Evolutionary conservation across 2,113 vertebrate species (phyloP).

Genomic region (Alces alces): DNA sequence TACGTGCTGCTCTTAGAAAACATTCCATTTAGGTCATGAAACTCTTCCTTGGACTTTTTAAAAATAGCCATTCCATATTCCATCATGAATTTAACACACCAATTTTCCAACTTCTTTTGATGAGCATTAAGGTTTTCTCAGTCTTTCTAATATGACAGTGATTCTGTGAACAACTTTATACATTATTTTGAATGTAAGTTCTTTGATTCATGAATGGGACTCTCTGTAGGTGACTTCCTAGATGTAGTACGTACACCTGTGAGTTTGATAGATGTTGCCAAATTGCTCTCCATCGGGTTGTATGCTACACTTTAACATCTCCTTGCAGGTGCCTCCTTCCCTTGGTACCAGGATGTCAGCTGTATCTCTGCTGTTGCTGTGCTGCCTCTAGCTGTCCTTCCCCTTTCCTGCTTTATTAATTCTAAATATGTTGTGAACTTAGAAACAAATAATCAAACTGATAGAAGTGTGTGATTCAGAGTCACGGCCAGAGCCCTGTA

Average conservation of each 20-base stretch:
- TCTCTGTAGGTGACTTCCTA: neutral
- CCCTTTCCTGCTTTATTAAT: neutral
- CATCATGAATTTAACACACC: neutral
- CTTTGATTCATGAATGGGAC: neutral
- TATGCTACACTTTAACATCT: neutral
- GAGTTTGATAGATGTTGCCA: neutral
- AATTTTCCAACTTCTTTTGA: neutral
- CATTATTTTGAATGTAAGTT: neutral
- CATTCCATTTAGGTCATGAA: neutral
- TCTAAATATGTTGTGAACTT: constrained; percentile 2
- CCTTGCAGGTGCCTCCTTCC: neutral
- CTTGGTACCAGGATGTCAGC: neutral
- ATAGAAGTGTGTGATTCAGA: neutral
- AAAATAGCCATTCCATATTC: neutral
- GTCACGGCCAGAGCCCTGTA: neutral
- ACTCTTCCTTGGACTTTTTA: neutral
- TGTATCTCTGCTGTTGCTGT: neutral
- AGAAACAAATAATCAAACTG: constrained; percentile 21
- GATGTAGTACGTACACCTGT: neutral
- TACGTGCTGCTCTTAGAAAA: neutral
- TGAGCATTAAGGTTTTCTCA: neutral
- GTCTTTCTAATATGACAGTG: neutral
- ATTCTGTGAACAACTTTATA: neutral
- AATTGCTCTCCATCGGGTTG: accelerated
- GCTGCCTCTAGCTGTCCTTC: neutral